These are phyloP conservation scores for Lasioglossum villosulum DNA, from an alignment of 2,888 invertebrate genomes.

Conservation along the genomic window DNA sequence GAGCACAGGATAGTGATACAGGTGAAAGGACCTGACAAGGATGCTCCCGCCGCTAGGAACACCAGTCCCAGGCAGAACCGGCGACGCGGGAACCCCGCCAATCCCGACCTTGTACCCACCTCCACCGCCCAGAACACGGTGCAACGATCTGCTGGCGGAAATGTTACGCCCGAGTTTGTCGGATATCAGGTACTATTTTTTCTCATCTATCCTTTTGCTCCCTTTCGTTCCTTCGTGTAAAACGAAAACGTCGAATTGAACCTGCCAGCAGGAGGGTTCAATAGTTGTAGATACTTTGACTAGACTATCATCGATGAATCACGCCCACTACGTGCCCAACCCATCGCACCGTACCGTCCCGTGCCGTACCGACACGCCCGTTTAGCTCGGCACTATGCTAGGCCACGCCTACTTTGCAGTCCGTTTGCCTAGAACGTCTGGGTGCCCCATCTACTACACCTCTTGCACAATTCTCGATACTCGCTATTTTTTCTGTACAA, in stretches of 20 bases:
- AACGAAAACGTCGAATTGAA: no score
- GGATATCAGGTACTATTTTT: slow-evolving; percentile 86
- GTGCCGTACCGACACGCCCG: background rate
- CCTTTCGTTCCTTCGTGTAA: no score
- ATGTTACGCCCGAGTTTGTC: slow-evolving; percentile 86
- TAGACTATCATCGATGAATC: background rate
- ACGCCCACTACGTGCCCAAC: background rate
- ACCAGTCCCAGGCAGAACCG: slow-evolving; percentile 79
- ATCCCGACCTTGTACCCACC: slow-evolving; percentile 53
- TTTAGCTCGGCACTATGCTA: no score
- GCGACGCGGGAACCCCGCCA: slow-evolving; percentile 70
- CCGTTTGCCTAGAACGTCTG: no score
- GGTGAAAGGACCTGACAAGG: slow-evolving; percentile 88
- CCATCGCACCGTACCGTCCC: background rate
- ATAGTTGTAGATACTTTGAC: background rate
- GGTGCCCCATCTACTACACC: no score
- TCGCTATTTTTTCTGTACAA: no score
- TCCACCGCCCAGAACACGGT: slow-evolving; percentile 49
- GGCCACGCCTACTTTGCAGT: background rate
- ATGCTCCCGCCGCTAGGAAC: slow-evolving; percentile 71
- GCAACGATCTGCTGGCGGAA: slow-evolving; percentile 56
- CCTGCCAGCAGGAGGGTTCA: no score
- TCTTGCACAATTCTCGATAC: no score
- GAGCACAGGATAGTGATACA: slow-evolving; percentile 95
- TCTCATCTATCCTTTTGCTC: background rate